These are phyloP conservation scores for Indicator maculatus DNA, from an alignment of 2,113 vertebrate species.

Conservation along the genomic window DNA sequence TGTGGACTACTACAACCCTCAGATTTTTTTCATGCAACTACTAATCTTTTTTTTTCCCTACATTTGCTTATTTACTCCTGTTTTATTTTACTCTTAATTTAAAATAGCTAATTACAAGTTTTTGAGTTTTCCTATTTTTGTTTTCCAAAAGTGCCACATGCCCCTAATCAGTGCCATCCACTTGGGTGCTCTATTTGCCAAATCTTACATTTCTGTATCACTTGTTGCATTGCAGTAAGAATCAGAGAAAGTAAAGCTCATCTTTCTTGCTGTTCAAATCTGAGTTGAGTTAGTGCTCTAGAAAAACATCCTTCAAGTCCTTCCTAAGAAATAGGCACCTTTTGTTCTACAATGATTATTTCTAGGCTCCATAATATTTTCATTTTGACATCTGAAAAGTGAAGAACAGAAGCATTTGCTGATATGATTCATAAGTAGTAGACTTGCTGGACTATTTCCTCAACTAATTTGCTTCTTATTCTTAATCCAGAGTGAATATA, in stretches of 20 bases:
- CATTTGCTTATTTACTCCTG: background rate
- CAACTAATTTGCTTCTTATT: background rate
- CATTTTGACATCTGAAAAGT: background rate
- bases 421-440: background rate
- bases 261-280: background rate
- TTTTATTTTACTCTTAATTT: background rate
- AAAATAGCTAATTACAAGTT: background rate
- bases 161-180: fast-evolving
- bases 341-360: background rate
- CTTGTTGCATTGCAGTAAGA: background rate
- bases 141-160: background rate
- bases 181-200: background rate
- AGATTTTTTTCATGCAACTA: background rate
- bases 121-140: background rate
- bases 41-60: background rate
- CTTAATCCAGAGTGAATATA: background rate
- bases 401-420: background rate
- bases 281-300: background rate
- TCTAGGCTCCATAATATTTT: background rate
- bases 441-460: background rate
- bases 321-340: background rate
- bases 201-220: background rate
- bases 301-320: background rate
- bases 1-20: background rate
- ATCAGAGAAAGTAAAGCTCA: background rate